Conservation (phyloP, 2,888 invertebrate genomes). For the Hydrotaea cyrtoneurina region DNA sequence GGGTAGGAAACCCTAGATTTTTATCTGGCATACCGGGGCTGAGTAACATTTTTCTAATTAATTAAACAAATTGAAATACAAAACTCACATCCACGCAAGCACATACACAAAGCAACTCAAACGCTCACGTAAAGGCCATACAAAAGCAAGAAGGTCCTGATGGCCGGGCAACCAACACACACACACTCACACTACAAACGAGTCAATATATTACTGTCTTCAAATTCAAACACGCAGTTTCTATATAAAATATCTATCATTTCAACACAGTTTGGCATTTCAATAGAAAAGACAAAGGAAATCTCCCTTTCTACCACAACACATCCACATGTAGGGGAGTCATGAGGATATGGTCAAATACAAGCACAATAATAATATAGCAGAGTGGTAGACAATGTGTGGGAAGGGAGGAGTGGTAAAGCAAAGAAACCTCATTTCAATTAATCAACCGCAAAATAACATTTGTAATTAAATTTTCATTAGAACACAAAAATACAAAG, state of each 20-base stretch:
- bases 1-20: constrained; percentile 40
- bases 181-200: not conserved
- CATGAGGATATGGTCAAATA: not conserved
- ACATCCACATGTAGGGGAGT: not conserved
- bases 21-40: constrained; percentile 12
- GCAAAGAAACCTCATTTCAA: constrained; percentile 68
- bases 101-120: not conserved
- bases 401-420: not conserved
- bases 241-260: constrained; percentile 56
- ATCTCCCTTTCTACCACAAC: not conserved
- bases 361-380: not conserved
- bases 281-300: constrained; percentile 11
- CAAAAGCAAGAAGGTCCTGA: not conserved
- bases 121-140: not conserved
- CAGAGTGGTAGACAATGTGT: no score
- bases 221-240: constrained; percentile 61
- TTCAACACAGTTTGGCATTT: constrained; percentile 43
- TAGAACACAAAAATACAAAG: constrained; percentile 59
- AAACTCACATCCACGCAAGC: constrained; percentile 29
- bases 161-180: not conserved
- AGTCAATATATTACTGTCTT: constrained; percentile 19
- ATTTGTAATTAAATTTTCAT: constrained; percentile 73
- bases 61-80: constrained; percentile 63
- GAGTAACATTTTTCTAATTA: constrained; percentile 63
- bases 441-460: constrained; percentile 71